phyloP scores from a whole-genome alignment of 2,113 vertebrate genomes.

The Orientallactaga bullata region DNA sequence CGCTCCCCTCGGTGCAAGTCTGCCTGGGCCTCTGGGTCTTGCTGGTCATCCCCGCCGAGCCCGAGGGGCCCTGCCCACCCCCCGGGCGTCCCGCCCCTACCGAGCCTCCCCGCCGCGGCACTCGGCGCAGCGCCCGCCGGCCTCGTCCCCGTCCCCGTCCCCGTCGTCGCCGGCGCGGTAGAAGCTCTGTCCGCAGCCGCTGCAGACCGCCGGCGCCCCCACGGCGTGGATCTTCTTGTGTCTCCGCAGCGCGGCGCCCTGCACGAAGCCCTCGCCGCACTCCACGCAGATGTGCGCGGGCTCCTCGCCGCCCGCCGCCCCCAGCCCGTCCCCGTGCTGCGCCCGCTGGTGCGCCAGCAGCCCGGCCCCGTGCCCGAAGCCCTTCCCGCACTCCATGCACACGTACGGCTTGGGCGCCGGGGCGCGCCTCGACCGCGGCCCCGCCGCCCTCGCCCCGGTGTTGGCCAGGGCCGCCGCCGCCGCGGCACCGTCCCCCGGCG shows the following conservation, averaged over 20 bases:
- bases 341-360: slow-evolving; percentile 79
- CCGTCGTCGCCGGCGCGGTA: slow-evolving; percentile 11
- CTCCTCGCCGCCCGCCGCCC: slow-evolving; percentile 60
- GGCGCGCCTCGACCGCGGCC: slow-evolving; percentile 67
- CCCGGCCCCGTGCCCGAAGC: slow-evolving; percentile 69
- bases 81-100: slow-evolving; percentile 58
- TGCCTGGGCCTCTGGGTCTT: background rate
- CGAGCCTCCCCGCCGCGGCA: slow-evolving; percentile 60
- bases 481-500: slow-evolving; percentile 22
- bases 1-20: background rate
- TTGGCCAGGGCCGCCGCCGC: background rate
- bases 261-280: slow-evolving; percentile 75
- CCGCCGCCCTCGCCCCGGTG: background rate
- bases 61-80: slow-evolving; percentile 68
- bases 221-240: slow-evolving; percentile 72
- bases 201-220: slow-evolving; percentile 65
- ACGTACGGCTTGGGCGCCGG: slow-evolving; percentile 77
- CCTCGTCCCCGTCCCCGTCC: background rate
- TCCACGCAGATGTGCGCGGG: slow-evolving; percentile 74
- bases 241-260: slow-evolving; percentile 73
- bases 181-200: slow-evolving; percentile 73
- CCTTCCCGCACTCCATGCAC: slow-evolving; percentile 78
- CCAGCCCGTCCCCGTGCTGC: slow-evolving; percentile 71
- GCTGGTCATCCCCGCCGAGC: slow-evolving; percentile 34
- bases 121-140: background rate